Base-by-base conservation (phyloP, 2,888 invertebrate species). In the Athalia circularis region DNA sequence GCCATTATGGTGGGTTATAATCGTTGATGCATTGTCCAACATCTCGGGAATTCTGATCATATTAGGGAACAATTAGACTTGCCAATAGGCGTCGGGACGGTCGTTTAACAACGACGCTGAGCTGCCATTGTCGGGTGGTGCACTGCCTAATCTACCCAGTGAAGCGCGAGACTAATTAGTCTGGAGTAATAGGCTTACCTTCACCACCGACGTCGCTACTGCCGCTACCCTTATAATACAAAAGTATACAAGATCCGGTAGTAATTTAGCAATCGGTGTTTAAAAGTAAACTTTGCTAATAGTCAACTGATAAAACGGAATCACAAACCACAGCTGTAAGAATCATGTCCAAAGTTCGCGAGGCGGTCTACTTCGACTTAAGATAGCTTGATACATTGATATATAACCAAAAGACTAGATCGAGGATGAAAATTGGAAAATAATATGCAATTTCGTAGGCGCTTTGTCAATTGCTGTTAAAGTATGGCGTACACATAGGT, bases 151-250 rank as follows among this genome's bases (percentile, higher is more conserved):
- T 77, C 65, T 67, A 54, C 59, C 48, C 54, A 59, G 77, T 65
- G 15, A 77, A 59, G 65, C 65, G 64, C 11, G 54, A 65, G 54
- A 52, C 77, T 77, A 77, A 77, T 77, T 77, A 77, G 77, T 77
- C 68, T 52, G 50, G 77, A 61, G 77, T 77, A 77, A 77, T 70
- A 77, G 77, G 77, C 77, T 77, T 77, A 77, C 59, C 48, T 65
- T 52, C 61, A 77, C 70, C 77, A 48, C 61, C 65, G 52, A 29
- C 13, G 70, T 29, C 50, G 77, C 57, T 52, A 9, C 54, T 15
- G 57, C 72, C 62, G 62, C 13, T 15, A 15, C 62, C 72, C 72
- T 72, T 15, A 29, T 2, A 29, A 29, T 29, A 59, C 57, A 57
- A 70, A 77, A 77, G 61, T 70, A 59, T 59, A 62, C 59, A 62